Conservation (phyloP, 2,113 vertebrate genomes). For the Lethenteron reissneri region DNA sequence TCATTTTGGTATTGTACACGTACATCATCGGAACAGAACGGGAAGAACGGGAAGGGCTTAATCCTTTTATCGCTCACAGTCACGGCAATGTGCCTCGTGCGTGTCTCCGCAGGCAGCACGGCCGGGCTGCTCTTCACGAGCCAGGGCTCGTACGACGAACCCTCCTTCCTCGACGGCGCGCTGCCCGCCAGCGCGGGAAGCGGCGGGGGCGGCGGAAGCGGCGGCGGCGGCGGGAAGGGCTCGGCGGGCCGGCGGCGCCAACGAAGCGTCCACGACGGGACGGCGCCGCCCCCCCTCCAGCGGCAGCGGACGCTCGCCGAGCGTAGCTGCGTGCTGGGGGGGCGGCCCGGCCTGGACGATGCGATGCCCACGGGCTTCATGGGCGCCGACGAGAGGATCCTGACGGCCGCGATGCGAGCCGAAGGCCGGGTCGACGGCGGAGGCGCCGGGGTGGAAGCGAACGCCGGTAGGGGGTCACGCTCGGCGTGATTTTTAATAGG, state of each 20-base stretch:
- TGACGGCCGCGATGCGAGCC: slow-evolving; percentile 37
- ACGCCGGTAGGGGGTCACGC: no score
- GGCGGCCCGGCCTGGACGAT: slow-evolving; percentile 45
- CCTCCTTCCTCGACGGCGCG: slow-evolving; percentile 23
- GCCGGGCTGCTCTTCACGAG: slow-evolving; percentile 30
- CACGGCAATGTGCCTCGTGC: no score
- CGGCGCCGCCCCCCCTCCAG: slow-evolving; percentile 17
- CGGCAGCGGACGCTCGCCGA: slow-evolving; percentile 52
- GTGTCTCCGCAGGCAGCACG: slow-evolving; percentile 20
- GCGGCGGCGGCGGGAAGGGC: slow-evolving; percentile 14
- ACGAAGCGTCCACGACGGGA: no score
- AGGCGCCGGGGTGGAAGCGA: slow-evolving; percentile 30
- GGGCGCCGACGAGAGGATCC: slow-evolving; percentile 79
- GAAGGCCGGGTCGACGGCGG: slow-evolving; percentile 48
- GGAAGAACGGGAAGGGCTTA: no score
- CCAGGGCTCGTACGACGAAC: slow-evolving; percentile 29
- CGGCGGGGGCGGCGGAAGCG: slow-evolving; percentile 17
- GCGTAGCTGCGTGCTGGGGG: slow-evolving; percentile 80
- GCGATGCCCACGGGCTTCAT: slow-evolving; percentile 61
- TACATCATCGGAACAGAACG: no score
- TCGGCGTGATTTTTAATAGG: no score
- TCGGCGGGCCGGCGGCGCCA: no score
- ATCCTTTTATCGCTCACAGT: no score
- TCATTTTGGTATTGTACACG: no score
- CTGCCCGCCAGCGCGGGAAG: slow-evolving; percentile 11